Base-by-base conservation (phyloP, 2,113 vertebrate genomes). In the Chiloscyllium plagiosum region DNA sequence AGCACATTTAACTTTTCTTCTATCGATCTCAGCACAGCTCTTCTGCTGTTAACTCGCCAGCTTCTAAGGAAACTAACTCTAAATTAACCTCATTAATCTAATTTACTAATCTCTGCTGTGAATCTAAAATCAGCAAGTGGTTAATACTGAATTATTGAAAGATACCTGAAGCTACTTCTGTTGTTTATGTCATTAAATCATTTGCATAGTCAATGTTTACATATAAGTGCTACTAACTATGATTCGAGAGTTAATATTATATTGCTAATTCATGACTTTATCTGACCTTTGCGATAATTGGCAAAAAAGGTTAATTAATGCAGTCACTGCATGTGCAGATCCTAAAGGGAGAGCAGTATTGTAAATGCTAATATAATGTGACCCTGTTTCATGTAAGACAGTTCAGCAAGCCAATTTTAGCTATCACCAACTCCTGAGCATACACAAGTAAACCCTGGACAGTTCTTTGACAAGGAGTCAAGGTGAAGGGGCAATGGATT, bases 351-450 rank as follows among this genome's bases (percentile, higher is more conserved):
- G 13, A 56, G 61, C 61, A 26, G 29, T 61, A 90, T 65, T 90
- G 87, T 90, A 56, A 90, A 61, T 90, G 50, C 87, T 66, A 66
- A 93, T 93, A 37, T 93, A 68, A 93, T 68, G 61, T 66, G n/a
- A 66, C 87, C 26, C 26, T 92, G 26, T 92, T 61, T n/a, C 29
- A n/a, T 92, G 80, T 83, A 83, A 47, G 37, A 20, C 80, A 92
- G 56, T 93, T 65, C 61, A 37, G 33, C 15, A 19, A 93, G 56
- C 61, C 61, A 37, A 68, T 93, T 93, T 93, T 66, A 93, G 89
- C n/a, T 37, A 66, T 65, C 52, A 61, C 4, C 56, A 92, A 22
- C n/a, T 93, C 61, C 17, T 66, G 56, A 61, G n/a, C 4, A 37
- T 66, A 68, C 37, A 68, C 33, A 19, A 17, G 87, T 90, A 33